Base-by-base conservation (phyloP, 2,113 vertebrate species). In the Zosterops lateralis region DNA sequence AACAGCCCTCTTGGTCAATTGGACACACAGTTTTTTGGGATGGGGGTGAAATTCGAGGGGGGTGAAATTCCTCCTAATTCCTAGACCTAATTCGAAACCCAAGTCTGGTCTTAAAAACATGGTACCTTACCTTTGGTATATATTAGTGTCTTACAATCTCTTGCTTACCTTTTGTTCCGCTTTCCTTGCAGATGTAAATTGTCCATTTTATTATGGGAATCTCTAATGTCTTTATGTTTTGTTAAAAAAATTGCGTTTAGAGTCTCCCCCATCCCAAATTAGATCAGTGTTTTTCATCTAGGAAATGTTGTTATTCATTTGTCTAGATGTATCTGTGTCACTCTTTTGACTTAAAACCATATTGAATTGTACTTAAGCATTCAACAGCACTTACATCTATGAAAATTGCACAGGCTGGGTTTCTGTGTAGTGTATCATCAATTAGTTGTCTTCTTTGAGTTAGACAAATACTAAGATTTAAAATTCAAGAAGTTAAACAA, bases 301-400 rank as follows among this genome's bases (percentile, higher is more conserved):
- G 67, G 38, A 87, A 51, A 16, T 56, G 31, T 54, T 96, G 53
- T 93, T 96, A 70, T 85, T 92, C 91, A 92, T 91, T 92, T 95
- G 84, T 95, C 84, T 96, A 88, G 93, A 94, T 40, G 3, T 90
- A 88, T 76, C 62, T 34, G 21, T 91, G 66, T 92, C 75, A 56
- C 72, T 89, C 78, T 79, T 79, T 89, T 92, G 24, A 18, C 14
- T 77, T 93, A 70, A 90, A 93, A 80, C 57, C 71, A n/a, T 62
- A 77, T 40, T 95, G 91, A 94, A 93, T 94, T 95, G 64, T 95
- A 70, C 71, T 95, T 91, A 92, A 87, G 67, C 31, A 57, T 60
- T 83, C 62, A 44, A 96, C 56, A 93, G 76, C 51, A 9, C 36
- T 91, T 87, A 44, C 1, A 58, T 76, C 66, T 70, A 36, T 40